phyloP scores from a whole-genome alignment of 1,140 invertebrate species.

The Pogonomyrmex californicus region DNA sequence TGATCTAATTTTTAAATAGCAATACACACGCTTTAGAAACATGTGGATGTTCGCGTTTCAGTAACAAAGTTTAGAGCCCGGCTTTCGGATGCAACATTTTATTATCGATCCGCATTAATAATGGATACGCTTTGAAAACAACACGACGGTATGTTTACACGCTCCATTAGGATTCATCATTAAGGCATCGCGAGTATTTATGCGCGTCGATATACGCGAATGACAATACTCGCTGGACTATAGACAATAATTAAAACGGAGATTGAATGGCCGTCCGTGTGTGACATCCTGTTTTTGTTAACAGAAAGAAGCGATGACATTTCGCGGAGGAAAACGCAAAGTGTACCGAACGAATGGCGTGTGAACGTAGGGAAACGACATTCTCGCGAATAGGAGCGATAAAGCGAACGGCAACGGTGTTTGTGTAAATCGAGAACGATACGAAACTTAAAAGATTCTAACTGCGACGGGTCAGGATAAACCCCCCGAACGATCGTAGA shows the following conservation, averaged over 20 bases:
- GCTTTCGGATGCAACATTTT: constrained; percentile 1
- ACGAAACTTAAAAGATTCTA: constrained; percentile 62
- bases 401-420: constrained; percentile 59
- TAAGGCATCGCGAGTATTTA: constrained; percentile 35
- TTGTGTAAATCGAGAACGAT: constrained; percentile 66
- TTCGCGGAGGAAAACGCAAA: constrained; percentile 32
- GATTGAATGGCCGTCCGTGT: constrained; percentile 28
- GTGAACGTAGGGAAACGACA: constrained; percentile 29
- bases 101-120: constrained; percentile 43
- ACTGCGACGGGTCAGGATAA: constrained; percentile 66
- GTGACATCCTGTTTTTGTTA: constrained; percentile 23
- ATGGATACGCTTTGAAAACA: constrained; percentile 12
- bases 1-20: not conserved
- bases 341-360: constrained; percentile 25
- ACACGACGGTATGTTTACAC: constrained; percentile 14
- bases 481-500: constrained; percentile 61
- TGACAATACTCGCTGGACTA: constrained; percentile 40
- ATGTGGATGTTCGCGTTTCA: not conserved
- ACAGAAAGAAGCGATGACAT: not conserved
- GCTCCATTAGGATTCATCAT: constrained; percentile 43
- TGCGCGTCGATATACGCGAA: constrained; percentile 23
- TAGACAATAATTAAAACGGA: constrained; percentile 51
- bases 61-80: constrained; percentile 11
- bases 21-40: not conserved
- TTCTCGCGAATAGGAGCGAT: constrained; percentile 49